Evolutionary conservation across 1,140 invertebrate species (phyloP), one percentile per base, ranked within the genome.

Genomic region (Ditylenchus dipsaci): DNA sequence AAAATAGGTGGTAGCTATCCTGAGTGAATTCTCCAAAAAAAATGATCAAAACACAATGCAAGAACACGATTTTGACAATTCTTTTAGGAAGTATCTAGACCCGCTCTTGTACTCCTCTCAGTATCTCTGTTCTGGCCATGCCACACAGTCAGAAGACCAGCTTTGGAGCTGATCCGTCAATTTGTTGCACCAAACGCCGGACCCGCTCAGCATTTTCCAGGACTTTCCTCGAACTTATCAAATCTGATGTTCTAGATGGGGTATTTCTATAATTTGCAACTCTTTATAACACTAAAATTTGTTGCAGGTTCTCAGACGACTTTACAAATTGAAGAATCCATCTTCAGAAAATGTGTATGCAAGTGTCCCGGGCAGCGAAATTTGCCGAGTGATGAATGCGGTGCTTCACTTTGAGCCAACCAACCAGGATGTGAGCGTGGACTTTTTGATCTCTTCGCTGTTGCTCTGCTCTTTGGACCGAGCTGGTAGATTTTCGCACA

Each of bases 391-490:
- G n/a, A n/a, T 45, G n/a, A 33, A 33, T 21, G 59, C 59, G 47
- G 1, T 61, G 27, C 59, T 61, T 30, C 59, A 61, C 29, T 38
- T 61, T 30, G 59, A 61, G 3, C 15, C 29, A 61, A 7, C n/a
- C 17, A 33, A 45, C 1, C 49, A 61, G 27, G 27, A 15, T 19
- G n/a, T 61, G 3, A 21, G 27, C 17, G 3, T 45, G 59, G 29
- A 61, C 29, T 61, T 61, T 45, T 27, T 61, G 19, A 29, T 61
- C n/a, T 29, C n/a, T 27, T 38, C 29, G 7, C 17, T 61, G 59
- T 17, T 61, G 27, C 29, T 61, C 47, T 61, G 59, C 59, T 61
- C 59, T 15, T 17, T 61, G 3, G 59, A 61, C 29, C n/a, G 38
- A 7, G n/a, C 3, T 38, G 59, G 59, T 61, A 29, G 3, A n/a